Evolutionary conservation across 2,113 vertebrate species (phyloP), one percentile per base, ranked within the genome.

Genomic region (Cyanoderma ruficeps): DNA sequence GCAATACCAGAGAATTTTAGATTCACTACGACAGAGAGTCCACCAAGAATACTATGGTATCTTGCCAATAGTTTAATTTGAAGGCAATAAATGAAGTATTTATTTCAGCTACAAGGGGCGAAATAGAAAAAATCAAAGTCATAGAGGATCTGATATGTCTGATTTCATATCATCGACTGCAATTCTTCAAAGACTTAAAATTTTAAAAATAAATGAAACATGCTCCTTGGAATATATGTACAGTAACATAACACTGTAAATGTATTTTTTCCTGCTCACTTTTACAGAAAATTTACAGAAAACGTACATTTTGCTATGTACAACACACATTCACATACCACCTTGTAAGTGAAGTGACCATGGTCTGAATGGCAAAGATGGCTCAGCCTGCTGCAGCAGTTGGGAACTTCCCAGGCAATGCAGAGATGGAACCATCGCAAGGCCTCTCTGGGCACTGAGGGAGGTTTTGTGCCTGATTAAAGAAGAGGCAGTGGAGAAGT

Each of bases 371-470:
- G 24, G 35, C 46, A 56, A 39, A 27, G n/a, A 23, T 13, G 7
- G 49, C 44, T 77, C 33, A 12, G 12, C 20, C 18, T 60, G 27
- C 18, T 60, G 27, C 33, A 46, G 2, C 9, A 74, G 7, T 3
- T 37, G 15, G 56, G 46, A 68, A 31, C 68, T 56, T 28, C 59
- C 27, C 63, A 47, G 25, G 30, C 28, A 37, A 1, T 5, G 7
- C 0, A 1, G 2, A 11, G 27, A 13, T 3, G 33, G 50, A 78
- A 60, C 7, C 24, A 8, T 30, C 50, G 7, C 13, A 20, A 19
- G 3, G 50, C 11, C 18, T 37, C 20, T 64, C 46, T 35, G 50
- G 57, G 35, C 41, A 31, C 18, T 17, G 35, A 68, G 30, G 8
- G 13, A 0, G 1, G 20, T 70, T 61, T 37, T 80, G 35, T 9